Conservation (phyloP, 2,113 vertebrate species). For the Dromaius novaehollandiae region DNA sequence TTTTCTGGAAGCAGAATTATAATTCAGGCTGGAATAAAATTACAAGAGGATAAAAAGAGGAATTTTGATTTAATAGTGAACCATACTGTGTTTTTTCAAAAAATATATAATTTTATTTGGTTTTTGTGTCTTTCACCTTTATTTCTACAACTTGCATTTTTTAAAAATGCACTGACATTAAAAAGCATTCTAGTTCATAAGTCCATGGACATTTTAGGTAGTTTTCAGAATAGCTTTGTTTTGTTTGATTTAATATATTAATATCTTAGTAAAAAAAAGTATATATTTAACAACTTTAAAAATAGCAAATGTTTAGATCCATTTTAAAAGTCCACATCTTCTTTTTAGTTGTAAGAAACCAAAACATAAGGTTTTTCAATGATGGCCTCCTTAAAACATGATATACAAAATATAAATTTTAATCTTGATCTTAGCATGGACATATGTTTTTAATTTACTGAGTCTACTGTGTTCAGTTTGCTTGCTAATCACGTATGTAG, state of each 20-base stretch:
- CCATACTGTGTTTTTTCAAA: not conserved
- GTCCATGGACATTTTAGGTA: too few species aligned
- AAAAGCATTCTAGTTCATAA: not conserved
- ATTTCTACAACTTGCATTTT: too few species aligned
- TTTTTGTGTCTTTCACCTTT: too few species aligned
- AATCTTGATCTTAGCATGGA: not conserved
- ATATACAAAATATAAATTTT: not conserved
- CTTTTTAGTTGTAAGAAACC: not conserved
- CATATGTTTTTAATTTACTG: not conserved
- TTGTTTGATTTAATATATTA: not conserved
- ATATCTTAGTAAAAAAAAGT: not conserved
- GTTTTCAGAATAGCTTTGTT: not conserved
- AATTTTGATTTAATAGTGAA: not conserved
- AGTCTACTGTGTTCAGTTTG: not conserved
- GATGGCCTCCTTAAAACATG: not conserved
- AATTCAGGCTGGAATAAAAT: not conserved
- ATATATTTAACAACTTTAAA: not conserved
- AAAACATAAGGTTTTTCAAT: not conserved
- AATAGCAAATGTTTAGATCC: not conserved
- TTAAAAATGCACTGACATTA: not conserved
- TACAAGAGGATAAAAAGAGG: not conserved
- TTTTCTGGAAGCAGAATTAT: not conserved
- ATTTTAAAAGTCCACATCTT: not conserved
- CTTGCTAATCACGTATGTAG: accelerated
- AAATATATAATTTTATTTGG: too few species aligned